Conservation (phyloP, 2,113 vertebrate genomes). For the Gymnogyps californianus region DNA sequence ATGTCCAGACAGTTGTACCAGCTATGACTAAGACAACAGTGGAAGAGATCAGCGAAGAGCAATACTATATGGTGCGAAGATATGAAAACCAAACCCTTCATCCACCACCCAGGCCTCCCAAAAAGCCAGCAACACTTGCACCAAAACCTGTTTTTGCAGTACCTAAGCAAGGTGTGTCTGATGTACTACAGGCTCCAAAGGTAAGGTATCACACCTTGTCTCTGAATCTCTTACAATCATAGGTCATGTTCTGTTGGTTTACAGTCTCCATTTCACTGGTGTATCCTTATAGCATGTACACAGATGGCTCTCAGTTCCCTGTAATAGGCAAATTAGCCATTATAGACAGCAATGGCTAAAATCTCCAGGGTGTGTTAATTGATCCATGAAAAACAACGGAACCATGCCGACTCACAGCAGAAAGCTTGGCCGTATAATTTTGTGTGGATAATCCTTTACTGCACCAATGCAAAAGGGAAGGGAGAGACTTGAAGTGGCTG, state of each 20-base stretch:
- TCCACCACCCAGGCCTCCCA: slow-evolving; percentile 85
- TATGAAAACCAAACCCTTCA: slow-evolving; percentile 70
- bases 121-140: slow-evolving; percentile 62
- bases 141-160: background rate
- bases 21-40: slow-evolving; percentile 49
- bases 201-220: slow-evolving; percentile 29
- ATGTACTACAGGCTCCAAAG: slow-evolving; percentile 39
- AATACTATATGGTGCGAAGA: slow-evolving; percentile 82
- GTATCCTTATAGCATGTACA: background rate
- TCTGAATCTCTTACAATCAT: background rate
- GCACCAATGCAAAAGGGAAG: background rate
- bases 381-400: slow-evolving; percentile 22
- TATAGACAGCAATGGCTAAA: slow-evolving; percentile 1
- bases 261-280: background rate
- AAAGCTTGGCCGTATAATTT: background rate
- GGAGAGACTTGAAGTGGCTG: background rate
- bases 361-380: background rate
- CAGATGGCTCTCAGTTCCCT: slow-evolving; percentile 14
- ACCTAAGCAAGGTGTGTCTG: background rate
- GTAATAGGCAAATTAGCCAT: slow-evolving; percentile 31
- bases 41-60: slow-evolving; percentile 80
- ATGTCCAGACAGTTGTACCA: background rate
- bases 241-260: background rate
- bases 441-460: slow-evolving; percentile 5
- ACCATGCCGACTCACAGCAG: background rate